These are phyloP conservation scores for Apodemia duryi DNA, from an alignment of 2,888 invertebrate genomes.

Conservation along the genomic window DNA sequence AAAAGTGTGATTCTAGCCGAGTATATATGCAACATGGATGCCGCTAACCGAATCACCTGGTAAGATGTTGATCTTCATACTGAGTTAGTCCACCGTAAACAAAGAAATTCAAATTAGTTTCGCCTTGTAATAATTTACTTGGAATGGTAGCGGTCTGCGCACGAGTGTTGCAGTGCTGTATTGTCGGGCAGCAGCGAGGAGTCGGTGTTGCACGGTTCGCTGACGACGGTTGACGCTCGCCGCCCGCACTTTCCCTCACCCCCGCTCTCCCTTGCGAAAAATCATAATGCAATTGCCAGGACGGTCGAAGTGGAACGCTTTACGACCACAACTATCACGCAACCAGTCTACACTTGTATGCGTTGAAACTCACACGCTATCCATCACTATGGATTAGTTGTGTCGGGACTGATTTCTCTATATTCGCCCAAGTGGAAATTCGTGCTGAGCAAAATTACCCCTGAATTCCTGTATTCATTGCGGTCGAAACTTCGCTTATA, in stretches of 20 bases:
- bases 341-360: constrained; percentile 76
- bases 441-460: constrained; percentile 58
- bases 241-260: constrained; percentile 44
- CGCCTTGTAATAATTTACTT: neutral
- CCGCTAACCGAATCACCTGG: constrained; percentile 16
- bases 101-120: neutral
- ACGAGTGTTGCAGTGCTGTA: constrained; percentile 49
- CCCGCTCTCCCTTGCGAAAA: constrained; percentile 76
- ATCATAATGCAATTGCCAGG: constrained; percentile 78
- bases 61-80: neutral
- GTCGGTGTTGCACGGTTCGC: constrained; percentile 72
- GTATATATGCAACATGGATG: constrained; percentile 13
- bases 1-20: no score
- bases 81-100: neutral
- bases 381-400: constrained; percentile 72
- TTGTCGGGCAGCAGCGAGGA: constrained; percentile 40
- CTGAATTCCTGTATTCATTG: constrained; percentile 69
- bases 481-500: constrained; percentile 55
- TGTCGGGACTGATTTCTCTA: constrained; percentile 71
- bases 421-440: constrained; percentile 56
- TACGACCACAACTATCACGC: constrained; percentile 67
- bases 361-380: constrained; percentile 76
- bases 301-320: constrained; percentile 75
- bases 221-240: constrained; percentile 54
- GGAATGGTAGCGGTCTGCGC: constrained; percentile 40